These are phyloP conservation scores for Drosophila busckii DNA, from an alignment of 1,140 invertebrate species.

Conservation along the genomic window DNA sequence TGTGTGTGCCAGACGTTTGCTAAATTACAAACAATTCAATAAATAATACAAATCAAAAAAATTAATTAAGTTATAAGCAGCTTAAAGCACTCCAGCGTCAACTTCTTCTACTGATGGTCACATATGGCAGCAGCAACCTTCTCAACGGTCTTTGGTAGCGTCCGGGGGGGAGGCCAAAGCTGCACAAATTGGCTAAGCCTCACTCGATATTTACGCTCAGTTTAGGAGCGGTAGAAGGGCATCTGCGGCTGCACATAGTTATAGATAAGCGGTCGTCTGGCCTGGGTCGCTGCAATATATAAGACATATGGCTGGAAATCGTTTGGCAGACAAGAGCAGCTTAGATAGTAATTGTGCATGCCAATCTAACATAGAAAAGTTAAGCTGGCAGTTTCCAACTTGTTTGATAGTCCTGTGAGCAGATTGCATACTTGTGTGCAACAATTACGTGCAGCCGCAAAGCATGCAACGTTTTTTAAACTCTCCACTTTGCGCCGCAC, in stretches of 20 bases:
- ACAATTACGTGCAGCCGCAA: conserved; percentile 20
- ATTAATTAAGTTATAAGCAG: conserved; percentile 33
- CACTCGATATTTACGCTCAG: conserved; percentile 1
- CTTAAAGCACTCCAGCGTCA: conserved; percentile 35
- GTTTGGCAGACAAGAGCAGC: background rate
- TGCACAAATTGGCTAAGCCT: conserved; percentile 48
- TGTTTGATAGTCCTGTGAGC: background rate
- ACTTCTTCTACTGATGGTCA: conserved; percentile 44
- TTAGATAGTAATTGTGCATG: conserved; percentile 7
- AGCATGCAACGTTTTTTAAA: conserved; percentile 39
- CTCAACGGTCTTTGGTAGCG: conserved; percentile 61
- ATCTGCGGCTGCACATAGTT: conserved; percentile 68
- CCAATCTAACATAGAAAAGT: conserved; percentile 1
- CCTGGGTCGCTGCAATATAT: conserved; percentile 50
- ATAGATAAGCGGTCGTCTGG: conserved; percentile 62
- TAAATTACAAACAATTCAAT: conserved; percentile 48
- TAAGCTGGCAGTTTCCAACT: conserved; percentile 11
- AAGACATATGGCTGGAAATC: background rate
- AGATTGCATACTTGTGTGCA: conserved; percentile 26
- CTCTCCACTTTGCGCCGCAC: too few relatives aligned
- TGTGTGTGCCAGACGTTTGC: conserved; percentile 55
- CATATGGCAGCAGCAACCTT: conserved; percentile 63
- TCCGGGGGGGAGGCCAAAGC: conserved; percentile 22
- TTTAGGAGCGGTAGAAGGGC: conserved; percentile 63
- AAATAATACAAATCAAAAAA: conserved; percentile 41